These are phyloP conservation scores for Zelleria hepariella DNA, from an alignment of 2,888 invertebrate species.

Conservation along the genomic window DNA sequence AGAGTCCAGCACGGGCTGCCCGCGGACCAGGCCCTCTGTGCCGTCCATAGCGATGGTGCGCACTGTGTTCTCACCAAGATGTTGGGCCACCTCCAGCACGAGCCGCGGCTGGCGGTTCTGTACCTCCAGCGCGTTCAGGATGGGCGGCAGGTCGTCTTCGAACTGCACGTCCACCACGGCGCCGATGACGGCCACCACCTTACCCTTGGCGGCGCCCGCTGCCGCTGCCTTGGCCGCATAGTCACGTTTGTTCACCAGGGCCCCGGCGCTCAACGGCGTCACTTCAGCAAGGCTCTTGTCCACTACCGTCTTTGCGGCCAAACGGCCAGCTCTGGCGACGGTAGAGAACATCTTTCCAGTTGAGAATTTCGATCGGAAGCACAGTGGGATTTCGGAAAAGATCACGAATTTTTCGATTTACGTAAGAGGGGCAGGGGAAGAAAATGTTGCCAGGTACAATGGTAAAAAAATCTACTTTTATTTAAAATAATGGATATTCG, in stretches of 20 bases:
- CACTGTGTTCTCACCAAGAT: constrained; percentile 85
- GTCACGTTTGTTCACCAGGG: constrained; percentile 53
- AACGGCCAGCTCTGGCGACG: constrained; percentile 64
- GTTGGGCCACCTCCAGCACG: constrained; percentile 91
- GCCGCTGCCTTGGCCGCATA: constrained; percentile 59
- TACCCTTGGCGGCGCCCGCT: constrained; percentile 66
- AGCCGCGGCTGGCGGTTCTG: constrained; percentile 76
- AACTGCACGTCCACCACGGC: constrained; percentile 98
- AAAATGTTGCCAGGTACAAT: constrained; percentile 11
- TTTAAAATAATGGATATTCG: background rate
- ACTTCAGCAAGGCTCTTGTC: constrained; percentile 67
- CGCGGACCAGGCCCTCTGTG: constrained; percentile 92
- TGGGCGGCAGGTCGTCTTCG: constrained; percentile 89
- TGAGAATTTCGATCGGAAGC: constrained; percentile 34
- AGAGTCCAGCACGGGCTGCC: constrained; percentile 84
- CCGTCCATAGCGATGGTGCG: constrained; percentile 95
- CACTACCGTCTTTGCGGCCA: constrained; percentile 64
- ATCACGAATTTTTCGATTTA: constrained; percentile 29
- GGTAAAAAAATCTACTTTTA: background rate
- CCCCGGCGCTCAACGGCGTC: constrained; percentile 57
- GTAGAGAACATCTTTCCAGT: constrained; percentile 62
- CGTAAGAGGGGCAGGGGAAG: constrained; percentile 25
- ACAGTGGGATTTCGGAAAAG: constrained; percentile 26
- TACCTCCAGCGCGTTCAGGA: constrained; percentile 95
- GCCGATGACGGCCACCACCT: constrained; percentile 95